These are phyloP conservation scores for Fringilla coelebs DNA, from an alignment of 2,797 vertebrate genomes.

Conservation along the genomic window DNA sequence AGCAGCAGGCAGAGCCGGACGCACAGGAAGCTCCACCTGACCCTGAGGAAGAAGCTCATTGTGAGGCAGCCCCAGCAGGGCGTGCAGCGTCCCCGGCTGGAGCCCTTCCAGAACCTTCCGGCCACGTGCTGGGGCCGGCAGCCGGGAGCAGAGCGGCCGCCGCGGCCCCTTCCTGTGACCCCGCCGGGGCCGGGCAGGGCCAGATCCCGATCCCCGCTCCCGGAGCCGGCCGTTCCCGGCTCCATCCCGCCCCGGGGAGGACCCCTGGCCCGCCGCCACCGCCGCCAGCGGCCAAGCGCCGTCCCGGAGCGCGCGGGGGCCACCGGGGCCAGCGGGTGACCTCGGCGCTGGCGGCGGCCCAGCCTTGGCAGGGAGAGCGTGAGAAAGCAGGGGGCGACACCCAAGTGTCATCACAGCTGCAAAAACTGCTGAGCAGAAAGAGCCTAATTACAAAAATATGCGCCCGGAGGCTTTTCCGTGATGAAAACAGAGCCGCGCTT, in stretches of 20 bases:
- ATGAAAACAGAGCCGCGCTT: conserved; percentile 84
- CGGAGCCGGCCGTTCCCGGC: background rate
- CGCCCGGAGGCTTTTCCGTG: conserved; percentile 80
- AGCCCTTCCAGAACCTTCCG: background rate
- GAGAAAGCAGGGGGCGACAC: conserved; percentile 92
- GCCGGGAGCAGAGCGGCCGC: background rate
- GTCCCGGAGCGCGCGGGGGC: conserved; percentile 63
- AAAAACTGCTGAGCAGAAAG: conserved; percentile 89
- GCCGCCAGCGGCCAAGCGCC: background rate
- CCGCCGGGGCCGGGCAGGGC: background rate
- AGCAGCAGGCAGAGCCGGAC: background rate
- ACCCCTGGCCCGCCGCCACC: conserved; percentile 51
- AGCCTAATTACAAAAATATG: conserved; percentile 93
- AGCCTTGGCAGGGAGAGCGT: conserved; percentile 87
- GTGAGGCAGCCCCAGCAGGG: background rate
- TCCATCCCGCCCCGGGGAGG: background rate
- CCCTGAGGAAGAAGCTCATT: background rate
- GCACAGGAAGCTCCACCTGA: background rate
- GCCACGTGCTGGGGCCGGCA: background rate
- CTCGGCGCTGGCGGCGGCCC: conserved; percentile 83
- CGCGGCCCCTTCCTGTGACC: background rate
- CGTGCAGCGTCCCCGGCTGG: background rate
- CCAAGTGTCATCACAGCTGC: conserved; percentile 94
- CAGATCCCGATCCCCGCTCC: background rate
- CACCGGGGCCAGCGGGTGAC: conserved; percentile 44